These are phyloP conservation scores for Cheilosia scutellata DNA, from an alignment of 2,888 invertebrate genomes.

Conservation along the genomic window DNA sequence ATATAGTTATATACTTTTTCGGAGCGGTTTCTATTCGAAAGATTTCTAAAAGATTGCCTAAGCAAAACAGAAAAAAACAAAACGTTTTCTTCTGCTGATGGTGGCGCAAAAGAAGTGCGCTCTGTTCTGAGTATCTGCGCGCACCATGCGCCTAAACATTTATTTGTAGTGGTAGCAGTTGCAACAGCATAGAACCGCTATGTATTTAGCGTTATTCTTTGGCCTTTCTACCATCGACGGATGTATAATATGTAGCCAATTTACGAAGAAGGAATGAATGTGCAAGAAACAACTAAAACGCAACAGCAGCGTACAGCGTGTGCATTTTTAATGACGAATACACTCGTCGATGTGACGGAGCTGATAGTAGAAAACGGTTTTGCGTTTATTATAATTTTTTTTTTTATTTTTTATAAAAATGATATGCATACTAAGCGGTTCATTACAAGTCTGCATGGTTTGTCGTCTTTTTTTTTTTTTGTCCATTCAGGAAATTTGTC, in stretches of 20 bases:
- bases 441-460: slow-evolving; percentile 62
- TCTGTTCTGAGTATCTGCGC: too few relatives aligned
- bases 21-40: background rate
- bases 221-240: slow-evolving; percentile 43
- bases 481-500: slow-evolving; percentile 65
- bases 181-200: slow-evolving; percentile 66
- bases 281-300: slow-evolving; percentile 38
- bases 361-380: slow-evolving; percentile 73
- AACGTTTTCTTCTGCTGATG: slow-evolving; percentile 1
- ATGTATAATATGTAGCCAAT: slow-evolving; percentile 43
- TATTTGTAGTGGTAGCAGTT: slow-evolving; percentile 29
- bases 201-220: slow-evolving; percentile 70
- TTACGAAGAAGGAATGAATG: slow-evolving; percentile 38
- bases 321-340: slow-evolving; percentile 65
- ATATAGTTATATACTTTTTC: slow-evolving; percentile 6
- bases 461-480: slow-evolving; percentile 17
- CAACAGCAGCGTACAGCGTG: slow-evolving; percentile 23
- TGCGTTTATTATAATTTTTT: slow-evolving; percentile 15
- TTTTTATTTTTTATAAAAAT: slow-evolving; percentile 34
- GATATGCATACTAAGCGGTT: slow-evolving; percentile 72
- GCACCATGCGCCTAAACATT: slow-evolving; percentile 36
- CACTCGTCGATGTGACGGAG: slow-evolving; percentile 55
- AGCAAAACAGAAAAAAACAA: slow-evolving; percentile 10
- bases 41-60: slow-evolving; percentile 35
- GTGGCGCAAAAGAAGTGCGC: slow-evolving; percentile 23